Evolutionary conservation across 1,140 invertebrate genomes (phyloP).

Genomic region (Psilanteris sp.): DNA sequence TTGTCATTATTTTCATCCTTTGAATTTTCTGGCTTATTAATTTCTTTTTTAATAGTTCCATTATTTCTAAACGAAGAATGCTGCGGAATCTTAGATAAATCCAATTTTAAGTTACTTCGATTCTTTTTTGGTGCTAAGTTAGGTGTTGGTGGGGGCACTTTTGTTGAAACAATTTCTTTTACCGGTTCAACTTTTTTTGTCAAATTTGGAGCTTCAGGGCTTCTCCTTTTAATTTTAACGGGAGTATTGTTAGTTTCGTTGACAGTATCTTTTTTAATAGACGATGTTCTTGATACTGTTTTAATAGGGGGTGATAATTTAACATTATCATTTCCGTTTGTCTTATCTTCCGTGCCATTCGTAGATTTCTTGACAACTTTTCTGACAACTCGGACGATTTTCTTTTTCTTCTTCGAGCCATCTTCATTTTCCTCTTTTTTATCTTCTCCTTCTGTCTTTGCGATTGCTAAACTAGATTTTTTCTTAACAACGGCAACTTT

Average conservation of each 20-base stretch:
- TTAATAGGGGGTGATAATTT: slow-evolving; percentile 36
- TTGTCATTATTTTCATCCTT: slow-evolving; percentile 30
- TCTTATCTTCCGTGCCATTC: slow-evolving; percentile 65
- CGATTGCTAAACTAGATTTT: slow-evolving; percentile 17
- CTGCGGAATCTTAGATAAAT: slow-evolving; percentile 83
- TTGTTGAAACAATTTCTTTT: slow-evolving; percentile 13
- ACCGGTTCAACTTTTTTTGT: slow-evolving; percentile 2
- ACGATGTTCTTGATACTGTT: slow-evolving; percentile 39
- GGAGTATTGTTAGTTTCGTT: slow-evolving; percentile 19
- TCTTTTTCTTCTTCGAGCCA: slow-evolving; percentile 69
- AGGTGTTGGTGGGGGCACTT: background rate
- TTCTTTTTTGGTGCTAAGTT: slow-evolving; percentile 48
- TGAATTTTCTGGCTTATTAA: slow-evolving; percentile 50
- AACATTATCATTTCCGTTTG: slow-evolving; percentile 58
- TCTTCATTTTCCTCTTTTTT: slow-evolving; percentile 68
- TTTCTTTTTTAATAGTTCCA: slow-evolving; percentile 65
- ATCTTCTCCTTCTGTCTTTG: slow-evolving; percentile 30
- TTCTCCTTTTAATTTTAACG: slow-evolving; percentile 35
- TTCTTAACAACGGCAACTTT: slow-evolving; percentile 50
- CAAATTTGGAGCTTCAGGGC: slow-evolving; percentile 26
- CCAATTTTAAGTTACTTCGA: slow-evolving; percentile 82
- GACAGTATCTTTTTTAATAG: slow-evolving; percentile 39
- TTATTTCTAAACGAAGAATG: slow-evolving; percentile 69
- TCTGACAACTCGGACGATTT: slow-evolving; percentile 70
- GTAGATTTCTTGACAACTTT: slow-evolving; percentile 73